Base-by-base conservation (phyloP, 1,140 invertebrate genomes). In the Drosophila sulfurigaster region DNA sequence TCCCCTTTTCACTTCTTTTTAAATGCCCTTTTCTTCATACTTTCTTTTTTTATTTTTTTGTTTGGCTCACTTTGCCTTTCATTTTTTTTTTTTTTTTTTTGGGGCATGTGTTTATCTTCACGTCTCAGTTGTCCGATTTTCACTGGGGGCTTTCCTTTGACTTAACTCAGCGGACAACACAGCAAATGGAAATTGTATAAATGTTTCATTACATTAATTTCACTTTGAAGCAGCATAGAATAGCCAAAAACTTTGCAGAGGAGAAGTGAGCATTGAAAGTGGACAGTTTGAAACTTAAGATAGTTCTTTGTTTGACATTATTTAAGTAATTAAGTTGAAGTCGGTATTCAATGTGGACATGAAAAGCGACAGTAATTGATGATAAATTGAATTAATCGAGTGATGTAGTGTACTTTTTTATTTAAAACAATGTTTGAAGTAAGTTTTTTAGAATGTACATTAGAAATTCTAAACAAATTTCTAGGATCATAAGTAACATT, bases 191-290 rank as follows among this genome's bases (percentile, higher is more conserved):
- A 81, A 86, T 81, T 81, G 56, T 75, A 79, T 79, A 79, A 72
- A 73, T 81, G 60, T 76, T 86, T 86, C 82, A 86, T 86, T 81
- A 79, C 57, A 51, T 79, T 87, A 82, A 86, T 86, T 86, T 86
- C 54, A 43, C 79, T 87, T 82, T 79, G 79, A 87, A 63, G 71
- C 68, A 7, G n/a, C 41, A 43, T 38, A 13, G 4, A 43, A 43
- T n/a, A 43, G 41, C 16, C 45, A 41, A 57, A 6, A 35, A 43
- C 11, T 43, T 38, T 57, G n/a, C 11, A 25, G 8, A 38, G 30
- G 11, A 41, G 38, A 52, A 70, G 28, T 54, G 63, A 51, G 45
- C 70, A 67, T 71, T 63, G 25, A 11, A 15, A 38, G 20, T 8
- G 15, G 15, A 15, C 32, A 57, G 54, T 62, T 13, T 25, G 15